A percentile compares a stretch with the other conserved stretches of the same genome.
phyloP scores from a whole-genome alignment of 2,888 invertebrate species.

The Augiades crinisus region DNA sequence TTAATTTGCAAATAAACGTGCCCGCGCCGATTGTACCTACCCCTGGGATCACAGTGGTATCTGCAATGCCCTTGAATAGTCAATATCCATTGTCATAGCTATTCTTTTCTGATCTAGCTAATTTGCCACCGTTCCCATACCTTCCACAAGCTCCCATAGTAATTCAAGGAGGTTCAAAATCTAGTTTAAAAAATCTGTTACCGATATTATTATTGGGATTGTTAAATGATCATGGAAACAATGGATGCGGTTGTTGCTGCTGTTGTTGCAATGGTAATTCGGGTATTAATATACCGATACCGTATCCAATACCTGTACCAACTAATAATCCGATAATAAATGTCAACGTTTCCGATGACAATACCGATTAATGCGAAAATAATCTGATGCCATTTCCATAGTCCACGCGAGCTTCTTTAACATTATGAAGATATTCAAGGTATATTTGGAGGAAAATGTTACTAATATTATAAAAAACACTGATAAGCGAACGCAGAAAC shows the following conservation, averaged over 20 bases:
- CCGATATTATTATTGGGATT: slow-evolving; percentile 50
- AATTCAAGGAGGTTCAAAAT: slow-evolving; percentile 40
- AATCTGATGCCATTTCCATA: too few species aligned
- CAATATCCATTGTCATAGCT: slow-evolving; percentile 18
- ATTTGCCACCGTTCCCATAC: slow-evolving; percentile 25
- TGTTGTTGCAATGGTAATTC: slow-evolving; percentile 36
- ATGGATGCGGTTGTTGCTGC: slow-evolving; percentile 30
- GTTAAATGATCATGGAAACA: slow-evolving; percentile 40
- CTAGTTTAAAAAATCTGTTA: slow-evolving; percentile 43
- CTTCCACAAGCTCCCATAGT: slow-evolving; percentile 41
- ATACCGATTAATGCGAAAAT: too few species aligned
- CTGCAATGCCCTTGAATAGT: slow-evolving; percentile 31
- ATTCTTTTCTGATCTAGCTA: slow-evolving; percentile 17
- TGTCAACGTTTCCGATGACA: too few species aligned
- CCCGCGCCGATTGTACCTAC: slow-evolving; percentile 42
- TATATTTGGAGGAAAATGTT: too few species aligned
- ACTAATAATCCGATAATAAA: slow-evolving; percentile 44
- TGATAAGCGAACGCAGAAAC: too few species aligned
- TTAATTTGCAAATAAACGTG: slow-evolving; percentile 51
- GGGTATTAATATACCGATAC: slow-evolving; percentile 40
- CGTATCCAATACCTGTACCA: slow-evolving; percentile 52
- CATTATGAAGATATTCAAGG: too few species aligned
- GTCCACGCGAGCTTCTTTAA: too few species aligned
- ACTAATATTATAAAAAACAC: too few species aligned
- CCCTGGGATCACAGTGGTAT: slow-evolving; percentile 42